Evolutionary conservation across 2,113 vertebrate species (phyloP).

Genomic region (Datnioides undecimradiatus): DNA sequence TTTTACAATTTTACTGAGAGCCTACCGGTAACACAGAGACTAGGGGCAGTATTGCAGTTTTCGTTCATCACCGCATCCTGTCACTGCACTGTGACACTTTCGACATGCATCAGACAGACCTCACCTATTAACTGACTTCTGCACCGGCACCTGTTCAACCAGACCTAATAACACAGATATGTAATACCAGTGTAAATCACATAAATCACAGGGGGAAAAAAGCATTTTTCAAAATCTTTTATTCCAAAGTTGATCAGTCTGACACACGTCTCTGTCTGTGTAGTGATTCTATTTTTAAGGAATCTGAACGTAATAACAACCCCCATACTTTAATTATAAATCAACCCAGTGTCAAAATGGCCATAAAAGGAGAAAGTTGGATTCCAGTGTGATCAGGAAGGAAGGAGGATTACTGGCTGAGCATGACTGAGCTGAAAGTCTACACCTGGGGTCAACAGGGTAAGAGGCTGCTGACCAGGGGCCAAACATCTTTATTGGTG

Average conservation of each 20-base stretch:
- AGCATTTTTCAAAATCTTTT: no score
- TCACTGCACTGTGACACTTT: no score
- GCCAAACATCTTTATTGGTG: slow-evolving; percentile 22
- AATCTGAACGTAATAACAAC: neutral
- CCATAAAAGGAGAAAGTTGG: slow-evolving; percentile 11
- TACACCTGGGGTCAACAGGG: slow-evolving; percentile 24
- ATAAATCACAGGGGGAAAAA: no score
- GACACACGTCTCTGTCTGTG: no score
- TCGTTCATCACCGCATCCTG: neutral
- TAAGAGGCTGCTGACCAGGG: slow-evolving; percentile 32
- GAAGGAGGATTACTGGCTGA: neutral
- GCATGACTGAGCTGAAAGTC: slow-evolving; percentile 21
- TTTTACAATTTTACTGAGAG: no score
- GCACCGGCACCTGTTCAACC: no score
- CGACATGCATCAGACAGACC: no score
- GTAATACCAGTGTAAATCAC: no score
- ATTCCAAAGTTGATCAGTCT: no score
- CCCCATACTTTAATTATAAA: neutral
- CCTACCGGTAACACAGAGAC: no score
- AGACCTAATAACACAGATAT: no score
- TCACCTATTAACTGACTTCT: no score
- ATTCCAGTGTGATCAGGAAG: neutral
- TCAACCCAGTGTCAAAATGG: neutral
- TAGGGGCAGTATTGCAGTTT: neutral
- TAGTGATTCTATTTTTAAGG: neutral